phyloP scores from a whole-genome alignment of 2,113 vertebrate species.

The Saimiri boliviensis region DNA sequence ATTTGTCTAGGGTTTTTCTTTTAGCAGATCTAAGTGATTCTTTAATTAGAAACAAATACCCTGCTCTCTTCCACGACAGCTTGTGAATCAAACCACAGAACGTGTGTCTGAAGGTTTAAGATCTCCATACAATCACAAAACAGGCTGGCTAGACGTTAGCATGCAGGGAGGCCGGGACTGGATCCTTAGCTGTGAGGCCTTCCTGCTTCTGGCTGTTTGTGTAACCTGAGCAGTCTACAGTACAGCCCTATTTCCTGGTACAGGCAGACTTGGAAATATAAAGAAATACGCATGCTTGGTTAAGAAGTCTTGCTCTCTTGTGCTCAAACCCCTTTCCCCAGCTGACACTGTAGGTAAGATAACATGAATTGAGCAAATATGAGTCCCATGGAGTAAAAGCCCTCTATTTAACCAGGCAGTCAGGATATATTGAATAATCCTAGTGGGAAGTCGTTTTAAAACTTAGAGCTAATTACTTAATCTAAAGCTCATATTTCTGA shows the following conservation, averaged over 20 bases:
- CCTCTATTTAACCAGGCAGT: background rate
- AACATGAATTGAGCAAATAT: background rate
- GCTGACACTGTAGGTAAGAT: background rate
- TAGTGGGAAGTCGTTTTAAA: background rate
- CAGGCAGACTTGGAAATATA: background rate
- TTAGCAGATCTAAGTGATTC: background rate
- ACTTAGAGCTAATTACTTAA: background rate
- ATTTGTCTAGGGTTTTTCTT: no score
- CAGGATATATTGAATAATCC: background rate
- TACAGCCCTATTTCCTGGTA: background rate
- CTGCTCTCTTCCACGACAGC: background rate
- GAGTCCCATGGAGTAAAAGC: background rate
- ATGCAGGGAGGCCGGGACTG: background rate
- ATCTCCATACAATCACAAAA: background rate
- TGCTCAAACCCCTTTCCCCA: background rate
- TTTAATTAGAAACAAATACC: background rate
- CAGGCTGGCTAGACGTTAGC: fast-evolving
- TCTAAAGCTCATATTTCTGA: background rate
- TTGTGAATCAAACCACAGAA: background rate
- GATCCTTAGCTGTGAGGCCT: fast-evolving
- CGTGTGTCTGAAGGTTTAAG: background rate
- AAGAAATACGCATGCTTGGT: background rate
- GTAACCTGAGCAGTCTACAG: background rate
- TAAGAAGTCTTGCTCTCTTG: background rate
- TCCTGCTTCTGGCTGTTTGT: fast-evolving